Evolutionary conservation across 2,888 invertebrate species (phyloP).

Genomic region (Marasmarcha lunaedactyla): DNA sequence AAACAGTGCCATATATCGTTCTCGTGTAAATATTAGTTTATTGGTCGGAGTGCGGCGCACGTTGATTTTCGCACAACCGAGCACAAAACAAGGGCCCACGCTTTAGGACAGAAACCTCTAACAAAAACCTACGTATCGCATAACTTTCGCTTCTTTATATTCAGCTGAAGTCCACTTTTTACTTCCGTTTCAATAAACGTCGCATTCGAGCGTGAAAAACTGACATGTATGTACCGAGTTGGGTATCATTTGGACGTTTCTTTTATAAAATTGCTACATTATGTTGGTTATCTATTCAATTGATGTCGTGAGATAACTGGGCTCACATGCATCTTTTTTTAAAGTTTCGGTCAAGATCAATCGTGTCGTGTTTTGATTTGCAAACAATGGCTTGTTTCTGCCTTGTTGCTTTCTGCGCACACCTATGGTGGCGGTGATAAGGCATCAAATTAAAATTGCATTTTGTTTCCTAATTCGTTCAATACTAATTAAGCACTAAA

Average conservation of each 20-base stretch:
- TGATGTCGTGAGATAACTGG: constrained; percentile 21
- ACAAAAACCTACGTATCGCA: constrained; percentile 41
- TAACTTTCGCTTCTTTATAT: constrained; percentile 21
- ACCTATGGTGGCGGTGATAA: constrained; percentile 44
- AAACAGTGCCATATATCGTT: constrained; percentile 17
- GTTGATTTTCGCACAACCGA: constrained; percentile 23
- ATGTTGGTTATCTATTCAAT: constrained; percentile 31
- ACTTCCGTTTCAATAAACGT: constrained; percentile 30
- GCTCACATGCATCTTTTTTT: constrained; percentile 23
- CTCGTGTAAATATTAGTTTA: constrained; percentile 18
- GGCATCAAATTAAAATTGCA: constrained; percentile 47
- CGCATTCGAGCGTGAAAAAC: constrained; percentile 26
- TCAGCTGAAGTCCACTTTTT: constrained; percentile 38
- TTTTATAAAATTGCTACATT: constrained; percentile 33
- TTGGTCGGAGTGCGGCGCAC: constrained; percentile 16
- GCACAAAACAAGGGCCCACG: constrained; percentile 26
- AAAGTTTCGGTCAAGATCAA: constrained; percentile 28
- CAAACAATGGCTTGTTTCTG: constrained; percentile 66
- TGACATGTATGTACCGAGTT: constrained; percentile 23
- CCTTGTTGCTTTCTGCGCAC: constrained; percentile 45
- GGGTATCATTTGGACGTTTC: not conserved
- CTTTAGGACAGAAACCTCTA: constrained; percentile 20
- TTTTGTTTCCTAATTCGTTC: too few species aligned
- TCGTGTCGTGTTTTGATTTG: constrained; percentile 51
- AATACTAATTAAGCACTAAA: constrained; percentile 1